phyloP scores from a whole-genome alignment of 53 echinoderm and acorn worm species.

The Zoroaster sp. region DNA sequence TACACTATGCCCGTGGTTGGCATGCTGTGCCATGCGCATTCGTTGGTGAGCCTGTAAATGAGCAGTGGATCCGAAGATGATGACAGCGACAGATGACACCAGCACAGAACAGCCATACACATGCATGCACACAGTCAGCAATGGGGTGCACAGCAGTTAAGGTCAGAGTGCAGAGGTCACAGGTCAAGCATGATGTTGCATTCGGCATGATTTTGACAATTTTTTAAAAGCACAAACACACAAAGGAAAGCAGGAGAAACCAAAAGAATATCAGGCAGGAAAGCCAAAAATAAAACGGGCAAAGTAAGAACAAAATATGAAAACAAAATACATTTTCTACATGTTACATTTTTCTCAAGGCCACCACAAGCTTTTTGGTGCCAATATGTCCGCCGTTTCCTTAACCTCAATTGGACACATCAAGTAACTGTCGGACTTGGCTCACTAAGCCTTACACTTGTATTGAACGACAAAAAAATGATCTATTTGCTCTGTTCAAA shows the following conservation, averaged over 20 bases:
- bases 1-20: constrained; percentile 32
- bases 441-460: too few relatives aligned
- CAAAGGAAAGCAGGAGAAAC: not conserved
- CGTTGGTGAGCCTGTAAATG: constrained; percentile 39
- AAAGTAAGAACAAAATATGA: constrained; percentile 16
- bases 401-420: too few relatives aligned
- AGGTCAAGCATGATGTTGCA: not conserved
- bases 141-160: not conserved
- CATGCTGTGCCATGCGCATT: constrained; percentile 30
- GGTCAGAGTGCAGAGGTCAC: not conserved
- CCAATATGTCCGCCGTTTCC: too few relatives aligned
- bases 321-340: not conserved
- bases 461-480: too few relatives aligned
- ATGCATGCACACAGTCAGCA: constrained; percentile 1
- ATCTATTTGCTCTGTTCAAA: too few relatives aligned
- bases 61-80: not conserved
- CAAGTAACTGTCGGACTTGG: too few relatives aligned
- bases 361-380: not conserved
- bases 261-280: not conserved
- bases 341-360: not conserved
- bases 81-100: not conserved
- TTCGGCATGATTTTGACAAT: not conserved
- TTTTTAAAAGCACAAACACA: not conserved
- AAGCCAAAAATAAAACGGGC: not conserved
- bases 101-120: constrained; percentile 2